These are phyloP conservation scores for Drosophila subquinaria DNA, from an alignment of 2,888 invertebrate genomes.

Conservation along the genomic window DNA sequence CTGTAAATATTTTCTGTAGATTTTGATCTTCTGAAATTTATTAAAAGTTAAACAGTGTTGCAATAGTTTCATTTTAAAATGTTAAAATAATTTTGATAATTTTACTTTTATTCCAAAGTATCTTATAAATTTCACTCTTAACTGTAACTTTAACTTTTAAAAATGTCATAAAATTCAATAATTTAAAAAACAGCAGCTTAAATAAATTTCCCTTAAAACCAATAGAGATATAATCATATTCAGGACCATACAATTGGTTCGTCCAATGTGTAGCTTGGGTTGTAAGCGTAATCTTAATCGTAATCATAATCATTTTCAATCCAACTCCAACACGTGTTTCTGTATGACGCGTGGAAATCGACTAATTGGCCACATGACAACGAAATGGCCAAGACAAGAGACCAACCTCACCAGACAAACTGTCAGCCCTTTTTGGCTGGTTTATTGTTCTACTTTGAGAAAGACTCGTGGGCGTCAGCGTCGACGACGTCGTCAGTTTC, in stretches of 20 bases:
- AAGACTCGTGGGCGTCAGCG: constrained; percentile 51
- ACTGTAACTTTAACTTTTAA: too few relatives aligned
- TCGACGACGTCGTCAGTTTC: constrained; percentile 12
- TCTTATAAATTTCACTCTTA: too few relatives aligned
- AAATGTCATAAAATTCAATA: too few relatives aligned
- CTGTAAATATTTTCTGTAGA: too few relatives aligned
- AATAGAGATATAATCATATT: too few relatives aligned
- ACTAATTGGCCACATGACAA: constrained; percentile 55
- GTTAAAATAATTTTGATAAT: neutral
- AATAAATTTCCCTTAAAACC: too few relatives aligned
- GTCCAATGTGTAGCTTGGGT: too few relatives aligned
- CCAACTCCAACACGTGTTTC: constrained; percentile 5
- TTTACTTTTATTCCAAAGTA: neutral
- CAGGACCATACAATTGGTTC: too few relatives aligned
- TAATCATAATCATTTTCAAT: constrained; percentile 12
- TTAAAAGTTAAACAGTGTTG: too few relatives aligned
- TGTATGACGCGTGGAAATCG: constrained; percentile 16
- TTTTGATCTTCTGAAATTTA: too few relatives aligned
- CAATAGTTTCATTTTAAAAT: too few relatives aligned
- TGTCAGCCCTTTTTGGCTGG: constrained; percentile 68
- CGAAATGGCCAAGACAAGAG: neutral
- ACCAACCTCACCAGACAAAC: constrained; percentile 56
- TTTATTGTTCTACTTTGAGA: constrained; percentile 60
- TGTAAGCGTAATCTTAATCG: constrained; percentile 1
- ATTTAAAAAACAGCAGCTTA: too few relatives aligned